Percentiles rank a stretch among this genome's conserved stretches.
These are phyloP conservation scores for Oopsacas minuta DNA, from an alignment of 37 sponge, comb jelly and placozoan genomes.

Conservation along the genomic window DNA sequence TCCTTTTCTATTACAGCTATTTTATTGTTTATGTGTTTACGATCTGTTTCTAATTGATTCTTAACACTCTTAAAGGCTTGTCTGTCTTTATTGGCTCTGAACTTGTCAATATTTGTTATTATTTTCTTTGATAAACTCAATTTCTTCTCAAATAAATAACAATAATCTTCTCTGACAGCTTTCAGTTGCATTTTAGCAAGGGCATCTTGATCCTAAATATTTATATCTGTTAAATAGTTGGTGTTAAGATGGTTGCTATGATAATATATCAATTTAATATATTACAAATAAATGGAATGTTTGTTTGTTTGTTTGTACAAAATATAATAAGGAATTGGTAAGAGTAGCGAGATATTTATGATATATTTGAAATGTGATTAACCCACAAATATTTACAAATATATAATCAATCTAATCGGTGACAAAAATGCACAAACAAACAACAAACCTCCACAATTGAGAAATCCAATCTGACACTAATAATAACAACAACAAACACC, in stretches of 20 bases:
- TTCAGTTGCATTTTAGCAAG: neutral
- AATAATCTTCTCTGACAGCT: slow-evolving; percentile 14
- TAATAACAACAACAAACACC: slow-evolving; percentile 69
- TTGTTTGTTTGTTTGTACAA: no score
- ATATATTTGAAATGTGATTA: no score
- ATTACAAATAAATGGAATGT: no score
- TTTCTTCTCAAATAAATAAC: slow-evolving; percentile 13
- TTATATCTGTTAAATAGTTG: no score
- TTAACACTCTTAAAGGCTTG: slow-evolving; percentile 19
- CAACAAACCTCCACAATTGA: slow-evolving; percentile 58
- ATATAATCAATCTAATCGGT: no score
- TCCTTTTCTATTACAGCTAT: slow-evolving; percentile 5
- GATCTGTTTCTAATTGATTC: slow-evolving; percentile 17
- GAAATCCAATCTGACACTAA: slow-evolving; percentile 81
- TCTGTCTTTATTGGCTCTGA: slow-evolving; percentile 12
- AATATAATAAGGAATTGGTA: no score
- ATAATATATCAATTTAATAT: no score
- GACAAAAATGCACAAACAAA: no score
- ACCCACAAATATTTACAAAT: no score
- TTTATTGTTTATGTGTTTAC: slow-evolving; percentile 10
- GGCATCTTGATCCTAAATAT: neutral
- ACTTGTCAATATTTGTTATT: slow-evolving; percentile 17
- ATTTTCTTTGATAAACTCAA: neutral
- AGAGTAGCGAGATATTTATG: no score
- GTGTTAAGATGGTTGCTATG: no score